Percentiles rank a stretch among this genome's conserved stretches.
Evolutionary conservation across 2,797 vertebrate genomes (phyloP).

Genomic region (Mormyrops attenuatus): DNA sequence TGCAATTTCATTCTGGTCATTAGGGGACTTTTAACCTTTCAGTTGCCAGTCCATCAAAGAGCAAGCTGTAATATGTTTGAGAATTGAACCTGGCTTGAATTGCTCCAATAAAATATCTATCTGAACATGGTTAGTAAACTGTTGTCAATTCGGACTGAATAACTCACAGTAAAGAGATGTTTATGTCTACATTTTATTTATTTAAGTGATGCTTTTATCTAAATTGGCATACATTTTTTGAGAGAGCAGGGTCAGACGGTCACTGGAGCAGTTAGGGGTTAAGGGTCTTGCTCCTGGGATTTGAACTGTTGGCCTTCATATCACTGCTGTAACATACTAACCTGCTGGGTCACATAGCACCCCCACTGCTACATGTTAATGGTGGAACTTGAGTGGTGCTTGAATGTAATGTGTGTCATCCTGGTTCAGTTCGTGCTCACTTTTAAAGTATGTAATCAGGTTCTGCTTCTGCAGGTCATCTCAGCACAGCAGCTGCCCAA

Average conservation of each 20-base stretch:
- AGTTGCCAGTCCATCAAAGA: neutral
- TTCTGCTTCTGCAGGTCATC: conserved; percentile 65
- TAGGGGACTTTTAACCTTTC: neutral
- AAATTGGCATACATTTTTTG: too few relatives aligned
- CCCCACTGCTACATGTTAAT: neutral
- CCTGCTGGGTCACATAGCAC: neutral
- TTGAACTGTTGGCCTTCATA: too few relatives aligned
- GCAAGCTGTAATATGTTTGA: neutral
- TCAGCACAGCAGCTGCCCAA: conserved; percentile 93
- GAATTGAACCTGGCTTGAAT: neutral
- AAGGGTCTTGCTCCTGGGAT: too few relatives aligned
- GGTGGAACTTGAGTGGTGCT: neutral
- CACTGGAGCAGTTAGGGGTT: too few relatives aligned
- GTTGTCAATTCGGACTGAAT: neutral
- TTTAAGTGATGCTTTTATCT: too few relatives aligned
- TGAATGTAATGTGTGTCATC: neutral
- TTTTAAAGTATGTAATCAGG: neutral
- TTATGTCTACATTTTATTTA: neutral
- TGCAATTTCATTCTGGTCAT: neutral
- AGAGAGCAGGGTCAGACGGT: too few relatives aligned
- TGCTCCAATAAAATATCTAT: neutral
- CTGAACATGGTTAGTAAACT: neutral
- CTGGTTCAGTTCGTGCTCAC: neutral
- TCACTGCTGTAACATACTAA: too few relatives aligned
- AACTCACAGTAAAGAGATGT: neutral